Conservation (phyloP, 2,113 vertebrate species). For the Bungarus multicinctus region DNA sequence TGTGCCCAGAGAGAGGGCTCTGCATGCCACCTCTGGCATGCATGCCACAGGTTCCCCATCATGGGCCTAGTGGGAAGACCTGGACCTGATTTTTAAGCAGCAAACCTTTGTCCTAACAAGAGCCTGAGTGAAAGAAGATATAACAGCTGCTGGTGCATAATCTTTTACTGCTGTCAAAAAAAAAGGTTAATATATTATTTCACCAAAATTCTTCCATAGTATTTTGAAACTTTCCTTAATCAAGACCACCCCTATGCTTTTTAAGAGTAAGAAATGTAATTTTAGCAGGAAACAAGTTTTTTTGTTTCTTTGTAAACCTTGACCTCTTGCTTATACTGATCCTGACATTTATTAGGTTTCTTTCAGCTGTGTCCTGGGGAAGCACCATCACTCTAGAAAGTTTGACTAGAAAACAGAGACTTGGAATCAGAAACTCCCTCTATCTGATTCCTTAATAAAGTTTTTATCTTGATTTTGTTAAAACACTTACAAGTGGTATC, state of each 20-base stretch:
- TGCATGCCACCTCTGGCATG: no score
- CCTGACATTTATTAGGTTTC: not conserved
- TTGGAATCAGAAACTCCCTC: not conserved
- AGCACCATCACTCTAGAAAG: not conserved
- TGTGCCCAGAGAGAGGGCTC: no score
- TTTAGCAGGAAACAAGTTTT: not conserved
- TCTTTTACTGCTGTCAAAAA: conserved; percentile 1
- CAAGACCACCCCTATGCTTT: conserved; percentile 5
- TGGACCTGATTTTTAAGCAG: not conserved
- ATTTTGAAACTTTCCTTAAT: conserved; percentile 6
- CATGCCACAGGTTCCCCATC: no score
- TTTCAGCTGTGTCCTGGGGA: not conserved
- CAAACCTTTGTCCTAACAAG: not conserved
- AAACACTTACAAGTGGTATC: not conserved
- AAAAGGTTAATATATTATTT: not conserved
- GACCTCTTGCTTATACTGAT: not conserved
- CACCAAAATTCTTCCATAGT: conserved; percentile 5
- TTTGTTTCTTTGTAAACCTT: not conserved
- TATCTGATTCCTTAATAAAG: not conserved
- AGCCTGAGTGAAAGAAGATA: not conserved
- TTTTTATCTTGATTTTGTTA: not conserved
- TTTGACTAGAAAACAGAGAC: not conserved
- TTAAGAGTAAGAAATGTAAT: conserved; percentile 5
- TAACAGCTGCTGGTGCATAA: conserved; percentile 1
- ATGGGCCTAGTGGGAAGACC: not conserved